Conservation (phyloP, 2,888 invertebrate species). For the Adelognathus sp. region DNA sequence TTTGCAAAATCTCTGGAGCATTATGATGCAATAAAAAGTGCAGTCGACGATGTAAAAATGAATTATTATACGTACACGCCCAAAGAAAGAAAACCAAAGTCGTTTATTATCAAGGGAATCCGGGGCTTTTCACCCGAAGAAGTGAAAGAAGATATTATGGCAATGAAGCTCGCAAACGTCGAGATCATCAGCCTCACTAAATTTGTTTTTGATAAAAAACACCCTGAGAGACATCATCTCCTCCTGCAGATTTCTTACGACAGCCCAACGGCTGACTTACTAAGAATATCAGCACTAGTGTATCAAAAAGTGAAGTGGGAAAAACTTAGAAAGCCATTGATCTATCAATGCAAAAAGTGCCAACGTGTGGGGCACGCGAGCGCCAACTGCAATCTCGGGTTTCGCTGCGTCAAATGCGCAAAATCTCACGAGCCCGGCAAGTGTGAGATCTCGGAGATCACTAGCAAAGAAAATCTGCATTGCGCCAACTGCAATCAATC, state of each 20-base stretch:
- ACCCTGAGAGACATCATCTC: background rate
- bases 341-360: slow-evolving; percentile 31
- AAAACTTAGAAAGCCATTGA: too few species aligned
- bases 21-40: background rate
- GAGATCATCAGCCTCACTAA: background rate
- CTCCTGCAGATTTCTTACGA: slow-evolving; percentile 1
- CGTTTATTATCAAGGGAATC: background rate
- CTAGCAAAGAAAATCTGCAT: background rate
- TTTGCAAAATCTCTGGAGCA: too few species aligned
- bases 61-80: background rate
- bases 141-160: background rate
- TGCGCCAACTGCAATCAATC: slow-evolving; percentile 42
- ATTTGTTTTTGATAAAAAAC: background rate
- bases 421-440: background rate
- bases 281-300: background rate
- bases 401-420: slow-evolving; percentile 44
- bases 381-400: slow-evolving; percentile 22
- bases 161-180: background rate
- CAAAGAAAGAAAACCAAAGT: background rate
- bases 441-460: too few species aligned
- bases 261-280: background rate
- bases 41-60: background rate
- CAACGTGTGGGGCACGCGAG: slow-evolving; percentile 34
- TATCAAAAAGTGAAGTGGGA: slow-evolving; percentile 33
- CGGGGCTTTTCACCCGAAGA: background rate